Conservation (phyloP, 2,113 vertebrate genomes). For the Nyctereutes procyonoides region DNA sequence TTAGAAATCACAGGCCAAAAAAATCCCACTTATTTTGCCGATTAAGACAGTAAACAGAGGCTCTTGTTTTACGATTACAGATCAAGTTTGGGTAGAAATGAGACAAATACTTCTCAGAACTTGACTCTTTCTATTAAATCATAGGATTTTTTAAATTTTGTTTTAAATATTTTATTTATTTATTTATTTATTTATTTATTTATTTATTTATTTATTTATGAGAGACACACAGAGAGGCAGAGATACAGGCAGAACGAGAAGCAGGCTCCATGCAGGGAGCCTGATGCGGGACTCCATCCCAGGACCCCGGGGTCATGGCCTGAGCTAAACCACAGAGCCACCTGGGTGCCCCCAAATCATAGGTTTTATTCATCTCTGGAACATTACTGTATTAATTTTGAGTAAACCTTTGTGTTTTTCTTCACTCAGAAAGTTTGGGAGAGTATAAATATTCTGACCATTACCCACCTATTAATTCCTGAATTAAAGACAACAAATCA, state of each 20-base stretch:
- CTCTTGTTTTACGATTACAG: neutral
- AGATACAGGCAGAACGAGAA: too few relatives aligned
- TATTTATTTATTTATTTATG: too few relatives aligned
- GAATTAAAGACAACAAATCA: neutral
- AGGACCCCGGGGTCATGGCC: too few relatives aligned
- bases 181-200: too few relatives aligned
- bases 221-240: too few relatives aligned
- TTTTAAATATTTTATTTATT: too few relatives aligned
- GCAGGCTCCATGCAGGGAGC: too few relatives aligned
- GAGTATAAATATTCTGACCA: neutral
- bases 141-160: too few relatives aligned
- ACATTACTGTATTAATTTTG: neutral
- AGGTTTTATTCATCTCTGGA: neutral
- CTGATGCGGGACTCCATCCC: too few relatives aligned
- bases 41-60: neutral
- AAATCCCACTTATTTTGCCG: neutral
- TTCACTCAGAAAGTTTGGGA: neutral
- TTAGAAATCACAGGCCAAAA: neutral
- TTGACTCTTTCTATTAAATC: neutral
- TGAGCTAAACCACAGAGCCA: too few relatives aligned
- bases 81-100: neutral
- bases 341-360: neutral
- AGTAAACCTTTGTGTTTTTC: neutral
- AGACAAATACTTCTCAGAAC: neutral
- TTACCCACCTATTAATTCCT: neutral